Conservation (phyloP, 1,140 invertebrate genomes). For the Tetramorium simillimum region DNA sequence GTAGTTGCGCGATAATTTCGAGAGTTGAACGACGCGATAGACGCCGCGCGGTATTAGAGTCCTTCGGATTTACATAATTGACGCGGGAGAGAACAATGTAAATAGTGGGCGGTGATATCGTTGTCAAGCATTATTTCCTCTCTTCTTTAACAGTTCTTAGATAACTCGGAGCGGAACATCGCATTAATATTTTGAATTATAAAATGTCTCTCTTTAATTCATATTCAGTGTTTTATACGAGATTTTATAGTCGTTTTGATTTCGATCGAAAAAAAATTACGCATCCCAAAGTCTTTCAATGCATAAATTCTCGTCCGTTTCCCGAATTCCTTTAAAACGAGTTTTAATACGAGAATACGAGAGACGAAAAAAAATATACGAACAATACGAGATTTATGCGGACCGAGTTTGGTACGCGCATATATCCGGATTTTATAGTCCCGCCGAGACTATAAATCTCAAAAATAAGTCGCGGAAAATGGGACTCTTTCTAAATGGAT, state of each 20-base stretch:
- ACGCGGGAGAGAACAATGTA: not conserved
- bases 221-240: not conserved
- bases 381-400: not conserved
- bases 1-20: constrained; percentile 40
- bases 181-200: not conserved
- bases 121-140: not conserved
- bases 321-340: not conserved
- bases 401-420: no score
- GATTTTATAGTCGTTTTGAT: no score
- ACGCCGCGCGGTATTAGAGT: constrained; percentile 3
- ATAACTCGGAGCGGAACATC: not conserved
- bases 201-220: not conserved
- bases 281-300: not conserved
- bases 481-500: not conserved
- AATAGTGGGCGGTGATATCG: not conserved
- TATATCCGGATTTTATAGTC: no score
- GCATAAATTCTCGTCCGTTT: not conserved
- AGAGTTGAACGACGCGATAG: not conserved
- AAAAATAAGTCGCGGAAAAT: not conserved
- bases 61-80: constrained; percentile 31
- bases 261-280: not conserved
- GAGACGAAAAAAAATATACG: no score
- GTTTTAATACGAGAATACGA: no score
- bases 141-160: not conserved
- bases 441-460: no score